Base-by-base conservation (phyloP, 1,140 invertebrate species). In the Papilio machaon region DNA sequence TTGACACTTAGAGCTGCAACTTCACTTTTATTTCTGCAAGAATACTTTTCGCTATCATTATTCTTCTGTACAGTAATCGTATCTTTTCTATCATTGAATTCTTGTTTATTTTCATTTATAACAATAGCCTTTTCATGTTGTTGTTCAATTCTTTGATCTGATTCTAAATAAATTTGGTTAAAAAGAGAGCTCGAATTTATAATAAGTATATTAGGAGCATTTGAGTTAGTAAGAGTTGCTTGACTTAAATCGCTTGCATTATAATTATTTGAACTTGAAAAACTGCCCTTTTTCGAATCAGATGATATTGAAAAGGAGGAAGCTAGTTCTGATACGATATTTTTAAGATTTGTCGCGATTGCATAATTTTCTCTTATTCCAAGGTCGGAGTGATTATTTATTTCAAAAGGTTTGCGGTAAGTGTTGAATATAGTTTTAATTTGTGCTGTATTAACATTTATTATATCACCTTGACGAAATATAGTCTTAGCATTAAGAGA, bases 161-260 rank as follows among this genome's bases (percentile, higher is more conserved):
- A 88, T 43, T 78, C 77, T 1, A 58, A 46, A 17, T 75, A 82
- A 19, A 81, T 79, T 81, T 82, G 76, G 74, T 88, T 83, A 64
- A 82, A 87, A 84, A 85, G 75, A 11, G 85, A 89, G 81, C 84
- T 89, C 19, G 83, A 87, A 70, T 79, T 83, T 52, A 80, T 83
- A 73, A 87, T 86, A 49, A 79, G 54, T 9, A 64, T 79, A 67
- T 79, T 79, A 30, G 77, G 60, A 64, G 60, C 17, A 64, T 64
- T 79, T 15, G 77, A 58, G 0, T 15, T 35, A 4, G 58, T 79
- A 46, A 79, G 43, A 30, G 77, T 79, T 23, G 58, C 47, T 35
- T 79, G 43, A 67, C 77, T 79, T 38, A 35, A 9, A 9, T 78
- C 75, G 15, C 35, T 52, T 47, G 77, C 43, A 47, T 58, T 64